These are phyloP conservation scores for Theodoxus fluviatilis DNA, from an alignment of 2,888 invertebrate genomes.

Conservation along the genomic window DNA sequence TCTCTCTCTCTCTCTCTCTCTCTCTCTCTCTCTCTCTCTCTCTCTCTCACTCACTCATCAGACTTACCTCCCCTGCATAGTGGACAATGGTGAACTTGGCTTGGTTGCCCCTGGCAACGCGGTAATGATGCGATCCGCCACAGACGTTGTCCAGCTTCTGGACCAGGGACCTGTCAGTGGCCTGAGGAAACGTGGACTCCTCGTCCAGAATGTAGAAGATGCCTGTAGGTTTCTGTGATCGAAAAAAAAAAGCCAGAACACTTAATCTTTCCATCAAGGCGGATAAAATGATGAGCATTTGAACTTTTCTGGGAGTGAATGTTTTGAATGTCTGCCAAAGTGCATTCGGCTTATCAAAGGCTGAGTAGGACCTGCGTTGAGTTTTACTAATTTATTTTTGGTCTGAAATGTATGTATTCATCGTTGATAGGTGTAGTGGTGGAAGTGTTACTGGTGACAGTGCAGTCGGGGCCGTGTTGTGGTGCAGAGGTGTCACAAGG, in stretches of 20 bases:
- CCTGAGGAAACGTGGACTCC: slow-evolving; percentile 57
- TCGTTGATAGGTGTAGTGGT: no score
- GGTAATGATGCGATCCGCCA: not conserved
- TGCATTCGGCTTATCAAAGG: no score
- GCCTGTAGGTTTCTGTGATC: slow-evolving; percentile 54
- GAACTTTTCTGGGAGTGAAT: no score
- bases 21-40: not conserved
- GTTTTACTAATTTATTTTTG: no score
- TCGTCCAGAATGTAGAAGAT: slow-evolving; percentile 61
- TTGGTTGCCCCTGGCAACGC: not conserved
- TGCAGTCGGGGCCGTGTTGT: no score
- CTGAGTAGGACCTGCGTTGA: no score
- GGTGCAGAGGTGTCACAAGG: no score
- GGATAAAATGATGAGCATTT: not conserved
- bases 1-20: not conserved
- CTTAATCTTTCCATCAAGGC: not conserved
- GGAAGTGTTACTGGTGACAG: no score
- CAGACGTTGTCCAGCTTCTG: slow-evolving; percentile 46
- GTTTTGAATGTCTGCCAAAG: no score
- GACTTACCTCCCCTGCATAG: slow-evolving; percentile 39
- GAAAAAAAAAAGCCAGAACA: not conserved
- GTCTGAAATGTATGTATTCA: no score
- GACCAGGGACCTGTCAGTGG: slow-evolving; percentile 54
- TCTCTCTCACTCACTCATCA: not conserved
- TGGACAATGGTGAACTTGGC: slow-evolving; percentile 38